A percentile compares a stretch with the other conserved stretches of the same genome.
Evolutionary conservation across 2,888 invertebrate genomes (phyloP).

Genomic region (Ophion ellenae): DNA sequence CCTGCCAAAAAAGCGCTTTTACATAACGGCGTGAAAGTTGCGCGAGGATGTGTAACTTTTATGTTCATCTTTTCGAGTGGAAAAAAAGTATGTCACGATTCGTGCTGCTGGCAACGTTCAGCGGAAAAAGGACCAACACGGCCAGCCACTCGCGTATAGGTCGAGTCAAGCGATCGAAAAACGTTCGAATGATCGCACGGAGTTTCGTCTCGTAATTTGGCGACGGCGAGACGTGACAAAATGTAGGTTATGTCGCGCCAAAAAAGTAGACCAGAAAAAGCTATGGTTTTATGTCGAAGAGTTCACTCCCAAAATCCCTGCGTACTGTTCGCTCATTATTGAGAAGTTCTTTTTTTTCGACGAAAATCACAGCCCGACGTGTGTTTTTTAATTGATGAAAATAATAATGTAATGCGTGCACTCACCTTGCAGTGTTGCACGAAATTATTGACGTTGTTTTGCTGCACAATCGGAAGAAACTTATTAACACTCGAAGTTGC

Average conservation of each 20-base stretch:
- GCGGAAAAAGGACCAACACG: background rate
- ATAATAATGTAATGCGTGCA: slow-evolving; percentile 29
- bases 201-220: background rate
- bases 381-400: background rate
- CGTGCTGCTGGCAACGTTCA: background rate
- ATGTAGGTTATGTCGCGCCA: slow-evolving; percentile 45
- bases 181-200: background rate
- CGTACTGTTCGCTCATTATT: background rate
- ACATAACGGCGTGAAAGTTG: slow-evolving; percentile 53
- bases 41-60: slow-evolving; percentile 6
- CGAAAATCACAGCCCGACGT: slow-evolving; percentile 11
- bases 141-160: background rate
- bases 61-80: background rate
- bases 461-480: slow-evolving; percentile 87
- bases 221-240: background rate
- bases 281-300: slow-evolving; percentile 26
- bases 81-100: slow-evolving; percentile 10
- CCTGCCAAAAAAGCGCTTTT: slow-evolving; percentile 53
- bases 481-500: slow-evolving; percentile 88
- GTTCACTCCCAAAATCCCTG: background rate
- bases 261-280: background rate
- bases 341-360: background rate
- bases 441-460: slow-evolving; percentile 82
- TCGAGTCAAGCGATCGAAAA: slow-evolving; percentile 1
- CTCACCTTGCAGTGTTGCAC: slow-evolving; percentile 84